Evolutionary conservation across 2,888 invertebrate genomes (phyloP).

Genomic region (Flexamia atlantica): DNA sequence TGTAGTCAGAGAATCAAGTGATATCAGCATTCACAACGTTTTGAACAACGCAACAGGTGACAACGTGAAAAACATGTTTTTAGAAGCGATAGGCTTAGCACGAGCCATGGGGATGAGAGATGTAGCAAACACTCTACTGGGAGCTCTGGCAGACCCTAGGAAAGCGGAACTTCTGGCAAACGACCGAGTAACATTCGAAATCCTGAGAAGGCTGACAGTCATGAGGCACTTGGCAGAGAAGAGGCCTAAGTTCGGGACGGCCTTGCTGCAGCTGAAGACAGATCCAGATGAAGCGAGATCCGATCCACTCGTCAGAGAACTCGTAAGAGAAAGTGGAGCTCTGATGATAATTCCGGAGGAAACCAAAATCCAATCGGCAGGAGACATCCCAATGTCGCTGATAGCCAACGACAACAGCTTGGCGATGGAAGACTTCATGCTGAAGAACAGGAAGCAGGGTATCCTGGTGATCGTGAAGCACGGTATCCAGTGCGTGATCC

Average conservation of each 20-base stretch:
- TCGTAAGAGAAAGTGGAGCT: conserved; percentile 85
- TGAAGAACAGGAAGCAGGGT: conserved; percentile 66
- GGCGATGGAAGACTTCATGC: conserved; percentile 86
- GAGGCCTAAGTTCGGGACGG: conserved; percentile 80
- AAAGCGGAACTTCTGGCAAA: conserved; percentile 78
- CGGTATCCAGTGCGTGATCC: conserved; percentile 86
- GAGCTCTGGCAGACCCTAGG: conserved; percentile 78
- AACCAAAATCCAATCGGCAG: conserved; percentile 78
- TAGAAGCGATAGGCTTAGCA: conserved; percentile 84
- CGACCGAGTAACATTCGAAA: conserved; percentile 80
- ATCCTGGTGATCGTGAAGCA: conserved; percentile 84
- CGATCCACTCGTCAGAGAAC: conserved; percentile 83
- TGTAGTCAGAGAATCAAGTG: conserved; percentile 81
- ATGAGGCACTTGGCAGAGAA: conserved; percentile 85
- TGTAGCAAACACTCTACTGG: conserved; percentile 78
- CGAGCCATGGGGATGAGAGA: conserved; percentile 83
- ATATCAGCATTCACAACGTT: conserved; percentile 78
- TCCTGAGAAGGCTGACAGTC: conserved; percentile 83
- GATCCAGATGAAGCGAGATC: conserved; percentile 83
- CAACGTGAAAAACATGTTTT: conserved; percentile 76
- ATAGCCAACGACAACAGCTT: conserved; percentile 83
- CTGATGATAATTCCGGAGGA: conserved; percentile 83
- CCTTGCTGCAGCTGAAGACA: conserved; percentile 80
- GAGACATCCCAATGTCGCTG: conserved; percentile 83
- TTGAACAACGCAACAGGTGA: conserved; percentile 77